Evolutionary conservation across 2,888 invertebrate genomes (phyloP).

Genomic region (Acronicta leporina): DNA sequence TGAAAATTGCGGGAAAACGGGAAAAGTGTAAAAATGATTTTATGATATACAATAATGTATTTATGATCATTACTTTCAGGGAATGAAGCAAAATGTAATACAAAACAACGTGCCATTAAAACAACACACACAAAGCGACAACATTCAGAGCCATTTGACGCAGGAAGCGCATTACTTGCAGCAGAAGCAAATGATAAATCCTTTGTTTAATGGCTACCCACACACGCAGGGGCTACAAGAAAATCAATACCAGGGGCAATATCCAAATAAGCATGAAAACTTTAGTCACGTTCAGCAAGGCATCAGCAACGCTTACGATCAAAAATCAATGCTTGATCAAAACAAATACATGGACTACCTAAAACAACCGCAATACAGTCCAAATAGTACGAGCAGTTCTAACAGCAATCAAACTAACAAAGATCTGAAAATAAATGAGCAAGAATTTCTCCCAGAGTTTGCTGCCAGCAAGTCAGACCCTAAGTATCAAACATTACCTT

Average conservation of each 20-base stretch:
- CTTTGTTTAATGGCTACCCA: constrained; percentile 82
- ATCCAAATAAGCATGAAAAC: constrained; percentile 80
- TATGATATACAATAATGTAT: neutral
- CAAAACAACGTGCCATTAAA: constrained; percentile 88
- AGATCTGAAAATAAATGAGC: constrained; percentile 85
- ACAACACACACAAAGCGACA: constrained; percentile 85
- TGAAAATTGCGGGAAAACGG: constrained; percentile 7
- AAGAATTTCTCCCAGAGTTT: constrained; percentile 91
- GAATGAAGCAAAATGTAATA: constrained; percentile 84
- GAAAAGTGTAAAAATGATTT: neutral
- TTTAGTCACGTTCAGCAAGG: constrained; percentile 85
- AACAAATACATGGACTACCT: constrained; percentile 87
- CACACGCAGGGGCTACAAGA: constrained; percentile 78
- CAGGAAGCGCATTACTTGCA: constrained; percentile 88
- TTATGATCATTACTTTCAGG: constrained; percentile 63
- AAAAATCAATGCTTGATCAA: constrained; percentile 81
- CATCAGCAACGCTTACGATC: constrained; percentile 84
- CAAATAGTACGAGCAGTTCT: constrained; percentile 87
- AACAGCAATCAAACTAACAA: constrained; percentile 85
- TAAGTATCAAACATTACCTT: constrained; percentile 97
- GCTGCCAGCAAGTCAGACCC: constrained; percentile 95
- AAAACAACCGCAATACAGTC: constrained; percentile 88
- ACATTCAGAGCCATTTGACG: constrained; percentile 82
- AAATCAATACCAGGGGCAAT: constrained; percentile 80
- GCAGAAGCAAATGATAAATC: constrained; percentile 87